Conservation (phyloP, 2,888 invertebrate species). For the Macaria notata region DNA sequence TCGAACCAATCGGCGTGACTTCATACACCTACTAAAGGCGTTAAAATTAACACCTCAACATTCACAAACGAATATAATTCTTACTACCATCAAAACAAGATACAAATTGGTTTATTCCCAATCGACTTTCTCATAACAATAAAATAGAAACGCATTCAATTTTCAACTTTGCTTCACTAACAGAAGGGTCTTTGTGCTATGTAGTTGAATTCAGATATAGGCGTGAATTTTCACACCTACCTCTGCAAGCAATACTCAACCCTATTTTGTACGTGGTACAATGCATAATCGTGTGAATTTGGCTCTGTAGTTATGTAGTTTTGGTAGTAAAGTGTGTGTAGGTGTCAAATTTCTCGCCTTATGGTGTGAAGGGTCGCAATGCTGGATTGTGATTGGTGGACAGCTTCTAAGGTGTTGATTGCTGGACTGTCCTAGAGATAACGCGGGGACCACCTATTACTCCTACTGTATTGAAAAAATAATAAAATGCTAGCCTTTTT, state of each 20-base stretch:
- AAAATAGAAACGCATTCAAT: slow-evolving; percentile 34
- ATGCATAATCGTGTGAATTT: slow-evolving; percentile 29
- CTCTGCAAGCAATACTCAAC: slow-evolving; percentile 33
- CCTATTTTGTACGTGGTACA: not conserved
- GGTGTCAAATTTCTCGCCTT: slow-evolving; percentile 79
- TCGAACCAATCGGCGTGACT: slow-evolving; percentile 61
- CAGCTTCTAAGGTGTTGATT: slow-evolving; percentile 53
- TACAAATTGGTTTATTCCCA: slow-evolving; percentile 12
- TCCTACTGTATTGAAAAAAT: not conserved
- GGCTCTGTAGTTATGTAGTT: slow-evolving; percentile 41
- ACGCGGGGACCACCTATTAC: slow-evolving; percentile 25
- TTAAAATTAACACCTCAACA: slow-evolving; percentile 69
- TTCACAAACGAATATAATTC: slow-evolving; percentile 32
- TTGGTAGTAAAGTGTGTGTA: slow-evolving; percentile 40
- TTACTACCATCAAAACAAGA: slow-evolving; percentile 15
- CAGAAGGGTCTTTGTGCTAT: slow-evolving; percentile 39
- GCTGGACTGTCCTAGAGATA: slow-evolving; percentile 35
- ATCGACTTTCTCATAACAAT: slow-evolving; percentile 40
- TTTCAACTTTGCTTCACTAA: slow-evolving; percentile 32
- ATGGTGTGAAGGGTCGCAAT: slow-evolving; percentile 74
- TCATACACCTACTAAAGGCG: slow-evolving; percentile 55
- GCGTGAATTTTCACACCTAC: slow-evolving; percentile 80
- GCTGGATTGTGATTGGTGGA: slow-evolving; percentile 62
- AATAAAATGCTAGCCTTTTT: too few species aligned
- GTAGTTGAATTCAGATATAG: slow-evolving; percentile 51